Percentiles rank a stretch among this genome's conserved stretches.
Evolutionary conservation across 2,888 invertebrate genomes (phyloP).

Genomic region (Agrotis ipsilon): DNA sequence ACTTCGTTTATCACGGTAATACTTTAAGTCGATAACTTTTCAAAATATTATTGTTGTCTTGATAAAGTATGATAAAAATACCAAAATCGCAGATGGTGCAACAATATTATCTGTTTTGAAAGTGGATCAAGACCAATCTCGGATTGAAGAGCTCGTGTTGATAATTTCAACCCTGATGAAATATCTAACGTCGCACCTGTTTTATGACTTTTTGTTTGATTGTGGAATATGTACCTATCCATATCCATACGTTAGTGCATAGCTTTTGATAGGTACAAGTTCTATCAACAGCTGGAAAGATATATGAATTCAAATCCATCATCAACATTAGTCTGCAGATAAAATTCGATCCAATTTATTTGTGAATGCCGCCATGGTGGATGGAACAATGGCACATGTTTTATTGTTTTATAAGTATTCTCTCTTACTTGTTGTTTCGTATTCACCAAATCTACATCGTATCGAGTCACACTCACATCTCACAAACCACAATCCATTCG

Average conservation of each 20-base stretch:
- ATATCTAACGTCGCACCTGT: background rate
- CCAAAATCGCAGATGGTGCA: background rate
- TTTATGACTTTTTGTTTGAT: background rate
- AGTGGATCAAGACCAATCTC: slow-evolving; percentile 4
- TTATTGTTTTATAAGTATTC: no score
- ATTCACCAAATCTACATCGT: no score
- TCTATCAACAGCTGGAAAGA: no score
- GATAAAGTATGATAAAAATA: slow-evolving; percentile 20
- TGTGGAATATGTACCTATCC: no score
- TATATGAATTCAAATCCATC: slow-evolving; percentile 2
- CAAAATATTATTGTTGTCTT: background rate
- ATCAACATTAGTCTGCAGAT: no score
- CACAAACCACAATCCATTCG: no score
- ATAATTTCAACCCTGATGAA: background rate
- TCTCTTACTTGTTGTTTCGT: no score
- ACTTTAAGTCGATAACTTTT: slow-evolving; percentile 5
- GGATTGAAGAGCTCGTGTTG: background rate
- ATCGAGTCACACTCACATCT: no score
- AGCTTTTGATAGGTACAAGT: background rate
- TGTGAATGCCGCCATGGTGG: no score
- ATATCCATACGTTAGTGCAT: no score
- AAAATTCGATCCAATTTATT: no score
- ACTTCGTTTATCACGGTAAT: slow-evolving; percentile 4
- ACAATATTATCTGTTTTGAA: slow-evolving; percentile 13
- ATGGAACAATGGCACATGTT: no score